These are phyloP conservation scores for Tetragonisca angustula DNA, from an alignment of 2,888 invertebrate genomes.

Conservation along the genomic window DNA sequence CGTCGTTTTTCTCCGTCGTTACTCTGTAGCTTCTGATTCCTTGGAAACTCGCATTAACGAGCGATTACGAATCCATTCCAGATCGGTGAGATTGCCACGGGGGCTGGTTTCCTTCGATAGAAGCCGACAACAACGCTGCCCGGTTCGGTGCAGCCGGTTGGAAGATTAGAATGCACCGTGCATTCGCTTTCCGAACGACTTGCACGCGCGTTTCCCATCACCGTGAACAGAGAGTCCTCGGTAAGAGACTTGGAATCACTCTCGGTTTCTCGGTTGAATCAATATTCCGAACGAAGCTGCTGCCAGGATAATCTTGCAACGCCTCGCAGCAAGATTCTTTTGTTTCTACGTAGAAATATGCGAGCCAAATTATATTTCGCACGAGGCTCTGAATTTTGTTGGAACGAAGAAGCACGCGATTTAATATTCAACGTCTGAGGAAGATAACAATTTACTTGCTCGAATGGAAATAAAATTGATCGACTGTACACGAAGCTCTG, in stretches of 20 bases:
- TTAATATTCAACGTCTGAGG: no score
- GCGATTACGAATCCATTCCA: constrained; percentile 57
- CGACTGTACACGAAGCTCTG: no score
- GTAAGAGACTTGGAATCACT: background rate
- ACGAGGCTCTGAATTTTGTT: no score
- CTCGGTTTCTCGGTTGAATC: constrained; percentile 24
- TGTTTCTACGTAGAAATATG: background rate
- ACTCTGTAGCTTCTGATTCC: constrained; percentile 14
- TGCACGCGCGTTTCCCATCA: constrained; percentile 9
- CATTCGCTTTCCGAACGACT: constrained; percentile 36
- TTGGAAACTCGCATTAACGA: constrained; percentile 35
- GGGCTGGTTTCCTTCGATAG: constrained; percentile 46
- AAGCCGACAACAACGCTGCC: constrained; percentile 23
- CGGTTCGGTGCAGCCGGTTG: constrained; percentile 38
- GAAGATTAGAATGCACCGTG: constrained; percentile 59
- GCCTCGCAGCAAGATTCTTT: background rate
- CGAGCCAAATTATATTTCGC: no score
- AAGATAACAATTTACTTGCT: no score
- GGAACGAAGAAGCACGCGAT: no score
- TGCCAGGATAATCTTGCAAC: no score
- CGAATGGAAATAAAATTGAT: no score
- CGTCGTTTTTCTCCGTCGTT: no score
- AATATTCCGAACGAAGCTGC: background rate
- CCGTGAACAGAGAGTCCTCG: background rate
- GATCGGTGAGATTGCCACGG: constrained; percentile 39